Conservation (phyloP, 2,113 vertebrate species). For the Nesogale talazaci region DNA sequence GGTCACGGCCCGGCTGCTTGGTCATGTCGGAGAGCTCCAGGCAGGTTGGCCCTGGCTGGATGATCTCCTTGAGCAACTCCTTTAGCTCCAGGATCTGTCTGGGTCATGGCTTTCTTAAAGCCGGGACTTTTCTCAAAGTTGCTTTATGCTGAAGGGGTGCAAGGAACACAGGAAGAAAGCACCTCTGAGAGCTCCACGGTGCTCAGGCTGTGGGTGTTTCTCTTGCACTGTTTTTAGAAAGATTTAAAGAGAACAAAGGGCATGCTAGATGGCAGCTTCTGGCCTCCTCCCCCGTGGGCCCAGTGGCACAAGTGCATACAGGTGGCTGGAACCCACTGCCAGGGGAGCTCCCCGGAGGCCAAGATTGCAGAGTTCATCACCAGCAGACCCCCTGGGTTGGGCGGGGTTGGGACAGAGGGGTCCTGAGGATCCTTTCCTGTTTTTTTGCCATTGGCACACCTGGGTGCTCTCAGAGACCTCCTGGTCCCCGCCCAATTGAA, state of each 20-base stretch:
- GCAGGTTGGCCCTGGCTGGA: too few species aligned
- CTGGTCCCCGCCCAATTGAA: conserved; percentile 75
- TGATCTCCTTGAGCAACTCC: too few species aligned
- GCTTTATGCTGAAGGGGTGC: too few species aligned
- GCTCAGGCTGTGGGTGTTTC: too few species aligned
- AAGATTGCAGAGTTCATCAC: not conserved
- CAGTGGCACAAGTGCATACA: not conserved
- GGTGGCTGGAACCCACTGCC: not conserved
- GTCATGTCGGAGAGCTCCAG: too few species aligned
- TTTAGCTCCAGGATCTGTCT: too few species aligned
- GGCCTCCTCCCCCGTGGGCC: not conserved
- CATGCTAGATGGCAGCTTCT: not conserved
- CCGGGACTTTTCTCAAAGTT: too few species aligned
- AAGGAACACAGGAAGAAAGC: too few species aligned
- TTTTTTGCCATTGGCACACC: not conserved
- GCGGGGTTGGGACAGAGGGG: not conserved
- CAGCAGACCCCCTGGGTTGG: not conserved
- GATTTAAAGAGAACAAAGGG: not conserved
- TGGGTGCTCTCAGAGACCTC: conserved; percentile 36
- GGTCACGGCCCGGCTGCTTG: too few species aligned
- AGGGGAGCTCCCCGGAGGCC: not conserved
- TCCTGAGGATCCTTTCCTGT: not conserved
- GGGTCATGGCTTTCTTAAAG: too few species aligned
- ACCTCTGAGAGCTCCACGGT: too few species aligned
- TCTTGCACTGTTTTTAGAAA: not conserved